Evolutionary conservation across 1,140 invertebrate species (phyloP).

Genomic region (Lutraria rhynchaena): DNA sequence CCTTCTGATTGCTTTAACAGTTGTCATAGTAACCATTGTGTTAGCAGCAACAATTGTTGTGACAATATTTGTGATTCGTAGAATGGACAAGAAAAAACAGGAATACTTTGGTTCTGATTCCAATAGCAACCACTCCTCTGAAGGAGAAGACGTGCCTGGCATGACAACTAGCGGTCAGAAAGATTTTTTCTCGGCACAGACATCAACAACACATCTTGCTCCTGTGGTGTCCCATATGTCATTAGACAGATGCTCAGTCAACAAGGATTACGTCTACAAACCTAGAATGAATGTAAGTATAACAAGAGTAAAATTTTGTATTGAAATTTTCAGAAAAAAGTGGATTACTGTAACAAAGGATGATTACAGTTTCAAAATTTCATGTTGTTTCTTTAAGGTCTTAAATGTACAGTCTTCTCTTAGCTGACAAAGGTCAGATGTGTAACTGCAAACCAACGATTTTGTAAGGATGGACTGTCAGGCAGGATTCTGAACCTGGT

Average conservation of each 20-base stretch:
- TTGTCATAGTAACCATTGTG: constrained; percentile 67
- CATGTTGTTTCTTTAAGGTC: too few species aligned
- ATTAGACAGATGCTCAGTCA: constrained; percentile 24
- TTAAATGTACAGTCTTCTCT: too few species aligned
- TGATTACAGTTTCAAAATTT: too few species aligned
- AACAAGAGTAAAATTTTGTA: neutral
- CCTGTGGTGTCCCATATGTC: constrained; percentile 44
- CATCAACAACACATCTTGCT: constrained; percentile 12
- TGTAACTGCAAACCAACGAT: too few species aligned
- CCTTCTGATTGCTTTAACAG: constrained; percentile 64
- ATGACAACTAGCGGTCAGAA: constrained; percentile 24
- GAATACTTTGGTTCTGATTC: constrained; percentile 47
- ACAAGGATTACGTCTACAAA: constrained; percentile 53
- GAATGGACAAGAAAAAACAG: constrained; percentile 62
- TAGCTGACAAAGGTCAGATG: too few species aligned
- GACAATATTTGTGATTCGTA: constrained; percentile 64
- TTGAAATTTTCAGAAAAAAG: too few species aligned
- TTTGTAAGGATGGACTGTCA: too few species aligned
- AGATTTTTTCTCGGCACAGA: constrained; percentile 35
- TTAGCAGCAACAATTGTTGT: constrained; percentile 64
- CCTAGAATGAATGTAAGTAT: constrained; percentile 58
- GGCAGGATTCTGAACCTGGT: too few species aligned
- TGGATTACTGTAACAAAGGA: too few species aligned
- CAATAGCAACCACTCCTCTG: constrained; percentile 31
- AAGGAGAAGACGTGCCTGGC: constrained; percentile 29